phyloP scores from a whole-genome alignment of 2,113 vertebrate genomes.

The Salvelinus sp. region DNA sequence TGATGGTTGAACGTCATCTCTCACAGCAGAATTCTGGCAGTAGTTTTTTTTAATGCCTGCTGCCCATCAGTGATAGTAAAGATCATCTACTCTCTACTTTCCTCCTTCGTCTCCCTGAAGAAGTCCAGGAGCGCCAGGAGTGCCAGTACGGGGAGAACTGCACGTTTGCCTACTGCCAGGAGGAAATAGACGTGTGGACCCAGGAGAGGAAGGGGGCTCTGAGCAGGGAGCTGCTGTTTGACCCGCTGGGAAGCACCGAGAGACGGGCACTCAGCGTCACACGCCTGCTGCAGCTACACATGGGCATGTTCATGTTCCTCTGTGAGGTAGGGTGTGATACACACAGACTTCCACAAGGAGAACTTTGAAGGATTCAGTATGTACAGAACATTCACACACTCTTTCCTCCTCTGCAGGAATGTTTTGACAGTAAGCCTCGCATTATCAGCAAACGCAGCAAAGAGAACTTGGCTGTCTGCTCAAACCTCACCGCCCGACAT shows the following conservation, averaged over 20 bases:
- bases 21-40: no score
- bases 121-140: slow-evolving; percentile 97
- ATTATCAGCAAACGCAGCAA: slow-evolving; percentile 98
- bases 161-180: slow-evolving; percentile 98
- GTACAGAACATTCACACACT: background rate
- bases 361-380: background rate
- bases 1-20: no score
- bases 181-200: slow-evolving; percentile 98
- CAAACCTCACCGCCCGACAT: slow-evolving; percentile 94
- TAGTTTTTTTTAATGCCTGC: no score
- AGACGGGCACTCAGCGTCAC: slow-evolving; percentile 91
- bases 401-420: slow-evolving; percentile 80
- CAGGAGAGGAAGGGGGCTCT: slow-evolving; percentile 96
- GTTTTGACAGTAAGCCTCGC: slow-evolving; percentile 98
- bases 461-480: slow-evolving; percentile 91
- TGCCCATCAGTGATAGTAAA: no score
- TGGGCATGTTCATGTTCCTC: slow-evolving; percentile 99
- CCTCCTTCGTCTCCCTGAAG: slow-evolving; percentile 63
- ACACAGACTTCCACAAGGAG: background rate
- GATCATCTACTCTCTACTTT: background rate
- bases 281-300: slow-evolving; percentile 93
- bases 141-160: slow-evolving; percentile 99
- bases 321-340: slow-evolving; percentile 84
- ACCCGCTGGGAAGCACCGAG: slow-evolving; percentile 90
- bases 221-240: slow-evolving; percentile 95